phyloP scores from a whole-genome alignment of 2,797 vertebrate genomes.

The Chaenodraco wilsoni region DNA sequence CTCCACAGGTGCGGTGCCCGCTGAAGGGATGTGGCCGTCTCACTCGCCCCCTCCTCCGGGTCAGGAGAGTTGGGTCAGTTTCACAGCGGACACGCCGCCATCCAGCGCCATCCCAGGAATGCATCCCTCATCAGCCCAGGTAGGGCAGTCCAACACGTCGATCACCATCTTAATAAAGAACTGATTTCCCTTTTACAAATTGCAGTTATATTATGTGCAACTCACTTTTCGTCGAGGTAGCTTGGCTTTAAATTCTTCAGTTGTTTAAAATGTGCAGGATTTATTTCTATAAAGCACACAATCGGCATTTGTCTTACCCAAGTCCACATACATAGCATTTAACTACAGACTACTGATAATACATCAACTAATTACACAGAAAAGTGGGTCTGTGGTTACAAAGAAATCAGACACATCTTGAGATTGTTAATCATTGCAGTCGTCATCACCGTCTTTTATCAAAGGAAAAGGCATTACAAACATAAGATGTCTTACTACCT shows the following conservation, averaged over 20 bases:
- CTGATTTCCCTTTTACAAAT: not conserved
- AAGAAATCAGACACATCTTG: not conserved
- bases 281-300: not conserved
- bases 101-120: conserved; percentile 94
- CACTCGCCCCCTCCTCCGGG: conserved; percentile 92
- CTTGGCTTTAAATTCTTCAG: not conserved
- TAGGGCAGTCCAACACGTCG: conserved; percentile 59
- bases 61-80: conserved; percentile 99
- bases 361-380: not conserved
- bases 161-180: not conserved
- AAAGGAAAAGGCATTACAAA: conserved; percentile 16
- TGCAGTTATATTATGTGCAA: not conserved
- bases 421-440: conserved; percentile 3
- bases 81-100: conserved; percentile 95
- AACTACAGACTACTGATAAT: too few species aligned
- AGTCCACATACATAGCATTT: too few species aligned
- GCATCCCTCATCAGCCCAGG: conserved; percentile 98
- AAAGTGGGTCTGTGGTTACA: not conserved
- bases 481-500: conserved; percentile 6
- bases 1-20: conserved; percentile 86
- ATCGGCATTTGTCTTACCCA: too few species aligned
- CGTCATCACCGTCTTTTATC: not conserved
- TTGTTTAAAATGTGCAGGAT: not conserved
- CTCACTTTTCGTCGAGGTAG: not conserved
- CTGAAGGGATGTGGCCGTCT: conserved; percentile 93